Evolutionary conservation across 2,797 vertebrate species (phyloP).

Genomic region (Ciconia nigra): DNA sequence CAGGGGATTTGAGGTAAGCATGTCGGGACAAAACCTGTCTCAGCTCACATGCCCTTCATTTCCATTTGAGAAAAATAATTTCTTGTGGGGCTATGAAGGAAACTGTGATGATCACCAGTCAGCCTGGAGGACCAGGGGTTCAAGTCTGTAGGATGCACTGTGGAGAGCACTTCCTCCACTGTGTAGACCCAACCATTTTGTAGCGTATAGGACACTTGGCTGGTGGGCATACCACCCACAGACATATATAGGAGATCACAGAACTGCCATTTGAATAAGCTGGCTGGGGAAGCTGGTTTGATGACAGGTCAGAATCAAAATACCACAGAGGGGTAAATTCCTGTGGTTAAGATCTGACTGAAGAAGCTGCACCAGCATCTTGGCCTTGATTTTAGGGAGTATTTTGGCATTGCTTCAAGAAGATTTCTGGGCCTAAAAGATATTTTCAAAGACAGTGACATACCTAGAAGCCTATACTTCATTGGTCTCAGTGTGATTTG

Average conservation of each 20-base stretch:
- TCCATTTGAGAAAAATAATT: background rate
- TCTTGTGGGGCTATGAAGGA: background rate
- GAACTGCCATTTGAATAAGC: background rate
- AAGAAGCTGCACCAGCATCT: background rate
- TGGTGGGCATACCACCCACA: accelerated
- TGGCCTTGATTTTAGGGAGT: background rate
- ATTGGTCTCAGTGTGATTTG: background rate
- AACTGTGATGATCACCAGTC: background rate
- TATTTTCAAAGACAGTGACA: background rate
- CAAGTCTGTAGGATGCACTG: background rate
- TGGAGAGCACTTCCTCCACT: background rate
- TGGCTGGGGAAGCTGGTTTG: background rate
- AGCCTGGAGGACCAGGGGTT: background rate
- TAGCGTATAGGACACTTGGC: background rate
- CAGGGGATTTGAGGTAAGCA: background rate
- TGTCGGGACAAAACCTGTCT: background rate
- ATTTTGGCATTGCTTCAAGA: background rate
- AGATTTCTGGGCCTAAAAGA: background rate
- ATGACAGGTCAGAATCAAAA: background rate
- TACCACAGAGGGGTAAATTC: background rate
- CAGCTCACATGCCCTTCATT: background rate
- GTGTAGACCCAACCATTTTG: background rate
- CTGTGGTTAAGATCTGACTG: background rate
- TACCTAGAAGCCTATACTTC: background rate
- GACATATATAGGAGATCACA: background rate